Base-by-base conservation (phyloP, 2,113 vertebrate species). In the Paradoxurus hermaphroditus region DNA sequence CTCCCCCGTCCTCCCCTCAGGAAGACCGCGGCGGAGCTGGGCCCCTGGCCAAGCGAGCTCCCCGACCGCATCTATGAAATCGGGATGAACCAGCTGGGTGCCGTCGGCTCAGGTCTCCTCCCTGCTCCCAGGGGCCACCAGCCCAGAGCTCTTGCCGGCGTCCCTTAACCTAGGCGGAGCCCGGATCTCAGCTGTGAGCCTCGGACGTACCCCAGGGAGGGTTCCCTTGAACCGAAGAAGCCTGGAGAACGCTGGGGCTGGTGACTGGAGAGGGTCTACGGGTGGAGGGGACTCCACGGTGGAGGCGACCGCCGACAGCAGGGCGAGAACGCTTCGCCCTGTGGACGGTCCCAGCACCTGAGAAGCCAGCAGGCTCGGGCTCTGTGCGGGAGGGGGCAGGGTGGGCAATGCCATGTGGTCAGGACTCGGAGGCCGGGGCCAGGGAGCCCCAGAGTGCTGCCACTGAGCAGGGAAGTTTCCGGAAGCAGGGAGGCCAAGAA, bases 31-130 rank as follows among this genome's bases (percentile, higher is more conserved):
- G 46, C 0, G 0, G 56, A 59, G 19, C 15, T 0, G 25, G 19
- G 11, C 11, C 51, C 41, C n/a, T 4, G 0, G 65, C 27, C 81
- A 31, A 5, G 29, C 0, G 15, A 4, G 3, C 1, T 19, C 13
- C 31, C 5, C 3, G 0, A 11, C 2, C 0, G 10, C 8, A 7
- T 0, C 59, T 41, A 9, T 7, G 27, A 36, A 27, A 15, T 27
- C 49, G 0, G 34, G 19, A 53, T 1, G 4, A 41, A 18, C 1
- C 3, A 44, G 29, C 53, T 2, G 0, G 7, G 3, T 4, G 16
- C 31, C 6, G 23, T 34, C 4, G 0, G 29, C 2, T 23, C 29
- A 0, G 29, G 1, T 15, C 7, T 5, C 8, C 62, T 13, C n/a
- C 12, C 15, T 68, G 29, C 7, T 39, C 34, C 12, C 4, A 21